Evolutionary conservation across 2,797 vertebrate species (phyloP), one percentile per base, ranked within the genome.

Genomic region (Molossus alvarezi): DNA sequence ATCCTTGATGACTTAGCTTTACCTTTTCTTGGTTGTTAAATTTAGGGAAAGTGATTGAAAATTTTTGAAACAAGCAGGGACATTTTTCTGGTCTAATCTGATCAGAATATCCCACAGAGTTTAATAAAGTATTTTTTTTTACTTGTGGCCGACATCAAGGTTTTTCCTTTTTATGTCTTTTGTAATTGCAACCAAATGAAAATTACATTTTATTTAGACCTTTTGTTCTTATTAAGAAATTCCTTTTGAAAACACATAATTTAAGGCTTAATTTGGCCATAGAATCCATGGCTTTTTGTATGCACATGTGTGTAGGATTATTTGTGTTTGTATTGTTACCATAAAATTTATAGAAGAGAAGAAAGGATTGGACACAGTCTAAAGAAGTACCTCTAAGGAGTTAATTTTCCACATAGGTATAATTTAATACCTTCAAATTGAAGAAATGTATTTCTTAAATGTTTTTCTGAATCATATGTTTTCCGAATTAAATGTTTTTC

Each of bases 151-250:
- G 17, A 80, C 29, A 86, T 65, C 27, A 25, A 73, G 48, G 3
- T 87, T 95, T 81, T 55, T 58, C 3, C 23, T 65, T 69, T 87
- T n/a, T 81, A 67, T 45, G 14, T 81, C 83, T 75, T 88, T 41
- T 37, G 20, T 91, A 12, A 88, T 60, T 67, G 1, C 5, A 41
- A 73, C 41, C 51, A 62, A 76, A 91, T 79, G 65, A 72, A 48
- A 91, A 9, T 57, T 87, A 51, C 11, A 81, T 80, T 86, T 86
- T 82, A 69, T 88, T 88, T 88, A 60, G 53, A 11, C 79, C 6
- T 55, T 87, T 91, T 65, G 13, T 91, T 45, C 10, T 55, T 83
- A 53, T 11, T 73, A n/a, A 58, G 60, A 67, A 2, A 76, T 75
- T 92, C 10, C 15, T 55, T 75, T 51, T 51, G 23, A 51, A 83